Evolutionary conservation across 2,888 invertebrate species (phyloP).

Genomic region (Folsomia candida): DNA sequence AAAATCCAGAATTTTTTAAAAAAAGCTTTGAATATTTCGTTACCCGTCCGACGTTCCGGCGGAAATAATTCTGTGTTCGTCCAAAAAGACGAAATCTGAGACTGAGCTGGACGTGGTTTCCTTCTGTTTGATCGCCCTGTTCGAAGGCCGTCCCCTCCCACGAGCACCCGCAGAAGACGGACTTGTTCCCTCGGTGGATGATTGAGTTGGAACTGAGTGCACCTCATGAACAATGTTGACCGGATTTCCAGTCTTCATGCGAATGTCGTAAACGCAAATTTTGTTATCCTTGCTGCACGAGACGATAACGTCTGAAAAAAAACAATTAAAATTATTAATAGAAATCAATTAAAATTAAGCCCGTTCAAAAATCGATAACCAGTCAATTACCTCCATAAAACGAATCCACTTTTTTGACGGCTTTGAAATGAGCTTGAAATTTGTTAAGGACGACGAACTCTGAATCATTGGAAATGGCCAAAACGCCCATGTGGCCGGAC

Average conservation of each 20-base stretch:
- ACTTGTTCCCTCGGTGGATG: background rate
- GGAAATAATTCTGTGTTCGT: conserved; percentile 3
- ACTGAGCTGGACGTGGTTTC: background rate
- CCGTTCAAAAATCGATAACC: background rate
- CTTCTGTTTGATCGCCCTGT: background rate
- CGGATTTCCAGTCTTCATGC: background rate
- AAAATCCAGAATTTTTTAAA: too few relatives aligned
- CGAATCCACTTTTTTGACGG: conserved; percentile 8
- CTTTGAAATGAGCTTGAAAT: background rate
- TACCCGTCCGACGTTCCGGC: conserved; percentile 14
- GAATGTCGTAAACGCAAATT: conserved; percentile 5
- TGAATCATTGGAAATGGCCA: background rate
- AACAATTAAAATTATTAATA: background rate
- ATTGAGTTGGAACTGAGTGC: background rate
- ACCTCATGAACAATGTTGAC: conserved; percentile 4
- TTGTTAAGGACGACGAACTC: background rate
- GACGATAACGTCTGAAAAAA: conserved; percentile 1
- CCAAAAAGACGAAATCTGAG: conserved; percentile 8
- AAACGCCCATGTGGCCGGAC: background rate
- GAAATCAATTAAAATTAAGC: background rate
- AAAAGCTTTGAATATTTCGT: background rate
- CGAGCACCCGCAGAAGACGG: background rate
- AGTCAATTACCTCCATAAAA: conserved; percentile 1
- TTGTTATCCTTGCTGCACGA: conserved; percentile 4
- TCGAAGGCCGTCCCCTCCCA: background rate